Base-by-base conservation (phyloP, 1,140 invertebrate genomes). In the Microplitis demolitor region DNA sequence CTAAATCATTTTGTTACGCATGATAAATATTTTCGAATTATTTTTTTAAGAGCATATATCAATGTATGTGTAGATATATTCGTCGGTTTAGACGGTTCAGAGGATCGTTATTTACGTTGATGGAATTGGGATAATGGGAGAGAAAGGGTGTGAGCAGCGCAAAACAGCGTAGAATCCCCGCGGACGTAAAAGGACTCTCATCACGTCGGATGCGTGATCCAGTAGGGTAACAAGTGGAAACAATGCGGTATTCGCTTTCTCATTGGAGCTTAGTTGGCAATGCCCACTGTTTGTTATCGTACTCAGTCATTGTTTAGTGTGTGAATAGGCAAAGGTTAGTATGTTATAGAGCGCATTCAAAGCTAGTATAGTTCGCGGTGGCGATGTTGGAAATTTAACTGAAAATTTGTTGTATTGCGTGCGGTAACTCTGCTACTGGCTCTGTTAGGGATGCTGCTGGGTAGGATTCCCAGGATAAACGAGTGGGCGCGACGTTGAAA, bases 361-460 rank as follows among this genome's bases (percentile, higher is more conserved):
- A 13, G 13, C 53, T 58, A 78, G 66, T 75, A 69, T 71, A 69
- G 58, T 11, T 31, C 33, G n/a, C 45, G 45, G 14, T 63, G 74
- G 66, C 69, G 61, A 76, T 66, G 61, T 62, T 64, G 56, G 67
- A 33, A 61, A 71, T 37, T 61, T 74, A 75, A 74, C 39, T 45
- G 8, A 45, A 45, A 45, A 45, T 45, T 45, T 45, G 39, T 45
- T 45, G 39, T 45, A 11, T 3, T 45, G 11, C 39, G 5, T 45
- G 39, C 39, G 39, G 39, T 45, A 45, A 24, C 24, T 24, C 24
- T 24, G 24, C 0, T 24, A 2, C 24, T 24, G 24, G 24, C 2
- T 24, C 24, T 24, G 24, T 24, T 24, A 24, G 24, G 24, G 24
- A 24, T 24, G 24, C 2, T 24, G 24, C 24, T 24, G 24, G 24